phyloP scores from a whole-genome alignment of 1,140 invertebrate genomes.

The Pogonognathellus flavescens region DNA sequence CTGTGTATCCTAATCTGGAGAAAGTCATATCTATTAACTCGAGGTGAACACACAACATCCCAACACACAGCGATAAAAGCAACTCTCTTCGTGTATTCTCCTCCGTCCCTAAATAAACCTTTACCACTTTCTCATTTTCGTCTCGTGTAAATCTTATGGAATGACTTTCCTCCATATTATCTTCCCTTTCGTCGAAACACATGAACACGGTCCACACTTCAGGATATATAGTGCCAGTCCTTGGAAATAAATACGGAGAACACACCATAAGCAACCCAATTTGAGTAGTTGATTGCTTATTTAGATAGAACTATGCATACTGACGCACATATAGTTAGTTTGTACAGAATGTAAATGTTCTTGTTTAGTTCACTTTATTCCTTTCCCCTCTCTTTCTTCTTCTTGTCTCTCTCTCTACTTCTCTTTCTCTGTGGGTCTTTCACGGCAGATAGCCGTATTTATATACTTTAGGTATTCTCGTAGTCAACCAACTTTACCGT shows the following conservation, averaged over 20 bases:
- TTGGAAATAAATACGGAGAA: not conserved
- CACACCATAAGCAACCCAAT: not conserved
- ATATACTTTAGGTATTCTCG: not conserved
- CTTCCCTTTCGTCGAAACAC: not conserved
- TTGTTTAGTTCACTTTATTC: slow-evolving; percentile 8
- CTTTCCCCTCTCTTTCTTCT: not conserved
- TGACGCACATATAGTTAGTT: not conserved
- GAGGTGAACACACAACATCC: not conserved
- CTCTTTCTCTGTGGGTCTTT: not conserved
- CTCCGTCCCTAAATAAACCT: slow-evolving; percentile 8
- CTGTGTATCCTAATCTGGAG: not conserved
- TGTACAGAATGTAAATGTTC: slow-evolving; percentile 37
- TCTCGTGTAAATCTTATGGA: not conserved
- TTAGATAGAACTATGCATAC: not conserved
- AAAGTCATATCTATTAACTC: slow-evolving; percentile 16
- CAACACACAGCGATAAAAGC: not conserved
- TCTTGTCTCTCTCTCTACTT: not conserved
- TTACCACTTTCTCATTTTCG: slow-evolving; percentile 16
- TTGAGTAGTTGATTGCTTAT: not conserved
- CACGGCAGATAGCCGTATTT: not conserved
- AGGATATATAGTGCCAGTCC: too few relatives aligned
- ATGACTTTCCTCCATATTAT: not conserved
- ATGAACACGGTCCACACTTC: not conserved
- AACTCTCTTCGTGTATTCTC: not conserved
- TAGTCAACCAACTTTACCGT: not conserved